A percentile compares a stretch with the other conserved stretches of the same genome.
Conservation (phyloP, 2,888 invertebrate species). For the Clistopyga incitator region DNA sequence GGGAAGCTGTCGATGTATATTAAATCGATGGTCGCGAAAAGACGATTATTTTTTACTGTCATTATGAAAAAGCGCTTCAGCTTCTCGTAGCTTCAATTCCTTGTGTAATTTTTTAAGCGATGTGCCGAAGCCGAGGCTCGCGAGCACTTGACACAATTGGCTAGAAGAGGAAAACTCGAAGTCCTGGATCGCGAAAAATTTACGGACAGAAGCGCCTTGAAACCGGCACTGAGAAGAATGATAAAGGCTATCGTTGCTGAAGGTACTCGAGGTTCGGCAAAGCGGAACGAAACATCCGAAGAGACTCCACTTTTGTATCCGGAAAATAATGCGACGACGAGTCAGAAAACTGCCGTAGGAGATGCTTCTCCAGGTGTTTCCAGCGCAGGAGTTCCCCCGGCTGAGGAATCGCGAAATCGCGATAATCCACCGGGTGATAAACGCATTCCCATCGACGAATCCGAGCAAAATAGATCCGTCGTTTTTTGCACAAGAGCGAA, state of each 20-base stretch:
- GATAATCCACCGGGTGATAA: not conserved
- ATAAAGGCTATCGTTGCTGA: constrained; percentile 67
- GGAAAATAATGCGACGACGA: not conserved
- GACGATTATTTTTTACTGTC: constrained; percentile 8
- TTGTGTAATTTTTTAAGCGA: constrained; percentile 41
- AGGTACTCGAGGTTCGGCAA: constrained; percentile 54
- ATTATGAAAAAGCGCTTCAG: not conserved
- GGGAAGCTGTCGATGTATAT: constrained; percentile 64
- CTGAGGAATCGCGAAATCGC: not conserved
- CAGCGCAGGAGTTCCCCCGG: not conserved
- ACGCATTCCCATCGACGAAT: not conserved
- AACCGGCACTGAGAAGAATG: constrained; percentile 70
- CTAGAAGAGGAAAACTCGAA: constrained; percentile 60
- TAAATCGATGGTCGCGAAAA: constrained; percentile 45
- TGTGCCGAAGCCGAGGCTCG: constrained; percentile 55
- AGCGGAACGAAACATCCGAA: constrained; percentile 36
- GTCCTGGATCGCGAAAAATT: constrained; percentile 63
- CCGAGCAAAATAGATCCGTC: not conserved
- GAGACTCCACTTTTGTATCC: not conserved
- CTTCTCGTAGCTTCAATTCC: not conserved
- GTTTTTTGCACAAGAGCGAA: constrained; percentile 22
- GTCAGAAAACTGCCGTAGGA: not conserved
- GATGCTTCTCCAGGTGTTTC: not conserved
- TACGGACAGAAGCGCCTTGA: constrained; percentile 72
- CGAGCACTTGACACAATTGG: constrained; percentile 46